Base-by-base conservation (phyloP, 2,797 vertebrate species). In the Cacajao melanocephalus region DNA sequence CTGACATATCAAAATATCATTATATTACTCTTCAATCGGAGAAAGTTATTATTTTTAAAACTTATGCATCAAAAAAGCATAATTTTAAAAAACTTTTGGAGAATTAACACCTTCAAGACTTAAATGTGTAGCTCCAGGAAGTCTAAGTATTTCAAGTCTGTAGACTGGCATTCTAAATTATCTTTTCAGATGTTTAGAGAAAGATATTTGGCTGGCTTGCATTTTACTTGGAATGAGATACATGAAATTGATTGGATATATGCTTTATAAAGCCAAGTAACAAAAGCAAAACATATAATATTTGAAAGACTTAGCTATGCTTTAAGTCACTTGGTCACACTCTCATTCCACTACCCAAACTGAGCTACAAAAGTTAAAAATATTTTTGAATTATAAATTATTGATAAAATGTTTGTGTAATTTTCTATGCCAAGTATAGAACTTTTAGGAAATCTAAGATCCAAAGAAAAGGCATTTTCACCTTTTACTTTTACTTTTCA, bases 171-270 rank as follows among this genome's bases (percentile, higher is more conserved):
- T 86, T 88, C 84, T 90, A 91, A 97, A 91, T 92, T 87, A 94
- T 96, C 93, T 97, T 96, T 97, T 96, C 80, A 79, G 96, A 73
- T 97, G 97, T 97, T 98, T 97, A 97, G 97, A 97, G 97, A 97
- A 96, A 97, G 78, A 78, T 85, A 98, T 89, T 96, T 98, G 97
- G 93, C 96, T 94, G 73, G 14, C 85, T 97, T 96, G 97, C 93
- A 97, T 92, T 96, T 95, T 82, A 33, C 75, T 94, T 97, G 96
- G 90, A 97, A 97, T 83, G 90, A 91, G 33, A 96, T 30, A 82
- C 57, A 87, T 95, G 88, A 95, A 95, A 52, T 90, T 10, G 15
- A 30, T 94, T 94, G 64, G 61, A 91, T 48, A 96, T 93, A 52
- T 14, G 28, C 7, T 83, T 88, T 92, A 36, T 36, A 94, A 78